Base-by-base conservation (phyloP, 1,140 invertebrate species). In the Drosophila equinoxialis region DNA sequence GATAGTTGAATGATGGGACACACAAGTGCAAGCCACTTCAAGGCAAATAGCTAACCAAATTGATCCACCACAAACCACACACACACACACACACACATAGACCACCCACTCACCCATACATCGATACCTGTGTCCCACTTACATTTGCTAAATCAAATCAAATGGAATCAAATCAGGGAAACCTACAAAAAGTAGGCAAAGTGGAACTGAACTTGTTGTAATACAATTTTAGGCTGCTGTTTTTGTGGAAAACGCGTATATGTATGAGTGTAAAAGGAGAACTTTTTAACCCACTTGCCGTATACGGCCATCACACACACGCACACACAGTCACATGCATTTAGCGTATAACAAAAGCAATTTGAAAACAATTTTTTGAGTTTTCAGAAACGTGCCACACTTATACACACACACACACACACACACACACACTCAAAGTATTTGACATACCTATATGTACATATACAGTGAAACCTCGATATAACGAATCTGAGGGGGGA, bases 341-440 rank as follows among this genome's bases (percentile, higher is more conserved):
- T 79, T 68, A 70, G 65, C 68, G 69, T 62, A 69, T 55, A 84
- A 77, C 68, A 80, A 80, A 83, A 84, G 68, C 81, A 73, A 83
- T 83, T 84, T 71, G 69, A 83, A 82, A 71, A 74, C 80, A 82
- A 74, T 82, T 81, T 81, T 82, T 74, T 33, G 74, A 77, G 68
- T 71, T 74, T 77, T 75, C 74, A 71, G 74, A 33, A 66, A 77
- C 68, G 68, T 60, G 66, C 42, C 67, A 42, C 42, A 51, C 41
- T 17, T n/a, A 45, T n/a, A 45, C 41, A 45, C 41, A 45, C 41
- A 45, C 41, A 65, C 67, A 42, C 37, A 51, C 42, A 45, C 42
- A 45, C 14, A 45, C 42, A 45, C 41, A 65, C 17, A 51, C 35
- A 61, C 35, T 42, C 39, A 10, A 42, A 42, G 3, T 13, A 11